Evolutionary conservation across 2,797 vertebrate species (phyloP), one percentile per base, ranked within the genome.

Genomic region (Peromyscus eremicus): DNA sequence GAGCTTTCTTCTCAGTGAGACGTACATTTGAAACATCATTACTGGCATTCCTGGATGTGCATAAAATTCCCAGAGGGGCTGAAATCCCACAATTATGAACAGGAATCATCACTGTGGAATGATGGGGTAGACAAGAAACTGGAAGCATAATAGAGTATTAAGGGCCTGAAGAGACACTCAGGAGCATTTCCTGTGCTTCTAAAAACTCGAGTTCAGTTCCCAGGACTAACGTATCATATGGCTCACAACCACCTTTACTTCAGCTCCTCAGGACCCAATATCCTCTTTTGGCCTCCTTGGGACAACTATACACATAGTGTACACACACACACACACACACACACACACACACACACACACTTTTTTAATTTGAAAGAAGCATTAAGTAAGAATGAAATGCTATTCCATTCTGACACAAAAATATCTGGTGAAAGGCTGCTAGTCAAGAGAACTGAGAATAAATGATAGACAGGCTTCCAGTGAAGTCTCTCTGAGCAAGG

Each of bases 1-100:
- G 52, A 80, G 60, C 49, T 66, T 34, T 70, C 71, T 94, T 77
- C 70, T 85, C 89, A 88, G 25, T 21, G 55, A 80, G 57, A 82
- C 79, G 52, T 52, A 55, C 79, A 90, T 92, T 62, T 60, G 62
- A 84, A 84, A 5, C 64, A 90, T 60, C 89, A 94, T 32, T 34
- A 80, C 52, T 64, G 76, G 23, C 79, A n/a, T 62, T 62, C 34
- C 19, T 34, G 60, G 60, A 85, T 96, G 80, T 91, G 4, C 34
- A 40, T 19, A 85, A 25, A 25, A 70, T 0, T 1, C 16, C 46
- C 80, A 62, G 60, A 82, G 49, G 70, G 79, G 52, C 32, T 1
- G 32, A 70, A 93, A 91, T 40, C 96, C 75, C 70, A 86, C 37
- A 66, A 37, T 1, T 52, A 70, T 12, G 94, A 91, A 21, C 46